Base-by-base conservation (phyloP, 2,797 vertebrate genomes). In the Xerus rutilus region DNA sequence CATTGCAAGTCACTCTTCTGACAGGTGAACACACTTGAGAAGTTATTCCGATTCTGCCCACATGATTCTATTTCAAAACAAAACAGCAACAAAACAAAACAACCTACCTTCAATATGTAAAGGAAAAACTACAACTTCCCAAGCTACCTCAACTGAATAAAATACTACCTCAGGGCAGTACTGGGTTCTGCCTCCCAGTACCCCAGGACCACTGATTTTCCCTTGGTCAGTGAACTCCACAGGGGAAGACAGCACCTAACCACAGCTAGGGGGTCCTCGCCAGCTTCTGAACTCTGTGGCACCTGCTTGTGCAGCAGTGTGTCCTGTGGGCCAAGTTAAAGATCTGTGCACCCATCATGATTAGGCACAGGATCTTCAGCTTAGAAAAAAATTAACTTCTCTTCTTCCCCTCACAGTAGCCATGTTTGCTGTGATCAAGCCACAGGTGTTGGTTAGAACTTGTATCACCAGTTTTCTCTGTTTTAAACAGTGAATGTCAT, bases 391-490 rank as follows among this genome's bases (percentile, higher is more conserved):
- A 92, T 54, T n/a, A 85, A 91, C 25, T 90, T 83, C 35, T 82
- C 30, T 90, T 83, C 35, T 82, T 73, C 81, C 11, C 45, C 23
- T 81, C 12, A 7, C 0, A 0, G 47, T 20, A 87, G 57, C 13
- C 81, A 78, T 43, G 52, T 35, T 70, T 91, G 67, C 89, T 81
- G 20, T 67, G 43, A 67, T 49, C 35, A 59, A 81, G 77, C 70
- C 95, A 92, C 65, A 91, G 81, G 83, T 86, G 65, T 76, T 73
- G 30, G 45, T 93, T 93, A 96, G 93, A 97, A 90, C 92, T 62
- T 73, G 54, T 30, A 54, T 74, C 35, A 23, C 69, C 18, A 28
- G 84, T 86, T 94, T 86, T 89, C 74, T 78, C 82, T 57, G 86
- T 59, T 67, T 82, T 47, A 84, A 92, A 81, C 2, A 30, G 12